Conservation (phyloP, 2,113 vertebrate genomes). For the Nothoprocta pentlandii region DNA sequence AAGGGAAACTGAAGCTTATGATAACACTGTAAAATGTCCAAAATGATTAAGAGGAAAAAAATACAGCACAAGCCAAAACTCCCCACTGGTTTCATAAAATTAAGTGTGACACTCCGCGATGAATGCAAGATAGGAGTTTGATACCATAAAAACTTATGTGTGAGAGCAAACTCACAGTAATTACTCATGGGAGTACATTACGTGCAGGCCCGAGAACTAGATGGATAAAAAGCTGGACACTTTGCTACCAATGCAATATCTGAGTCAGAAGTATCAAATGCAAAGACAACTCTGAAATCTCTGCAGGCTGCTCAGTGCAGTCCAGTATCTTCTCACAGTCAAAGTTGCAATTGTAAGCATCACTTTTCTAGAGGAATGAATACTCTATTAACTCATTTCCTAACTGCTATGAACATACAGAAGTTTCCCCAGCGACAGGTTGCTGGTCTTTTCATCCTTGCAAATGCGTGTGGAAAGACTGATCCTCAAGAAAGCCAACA, state of each 20-base stretch:
- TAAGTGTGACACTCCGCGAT: not conserved
- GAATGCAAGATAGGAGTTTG: not conserved
- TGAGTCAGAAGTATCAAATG: not conserved
- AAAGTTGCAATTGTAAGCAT: not conserved
- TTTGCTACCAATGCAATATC: not conserved
- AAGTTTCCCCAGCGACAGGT: not conserved
- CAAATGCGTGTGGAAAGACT: not conserved
- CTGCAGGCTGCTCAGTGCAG: not conserved
- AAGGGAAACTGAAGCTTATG: not conserved
- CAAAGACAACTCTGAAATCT: not conserved
- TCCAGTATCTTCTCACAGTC: not conserved
- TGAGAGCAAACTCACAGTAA: not conserved
- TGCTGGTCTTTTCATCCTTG: not conserved
- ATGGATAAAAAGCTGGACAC: not conserved
- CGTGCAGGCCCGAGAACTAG: not conserved
- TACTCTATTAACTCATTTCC: not conserved
- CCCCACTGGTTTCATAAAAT: not conserved
- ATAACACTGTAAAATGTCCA: not conserved
- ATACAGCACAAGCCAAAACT: not conserved
- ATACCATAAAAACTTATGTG: not conserved
- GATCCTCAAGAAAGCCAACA: not conserved
- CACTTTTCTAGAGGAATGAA: not conserved
- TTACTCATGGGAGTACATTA: not conserved
- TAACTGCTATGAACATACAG: not conserved
- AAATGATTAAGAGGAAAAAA: not conserved